phyloP scores from a whole-genome alignment of 1,140 invertebrate genomes.

The Leptopilina boulardi region DNA sequence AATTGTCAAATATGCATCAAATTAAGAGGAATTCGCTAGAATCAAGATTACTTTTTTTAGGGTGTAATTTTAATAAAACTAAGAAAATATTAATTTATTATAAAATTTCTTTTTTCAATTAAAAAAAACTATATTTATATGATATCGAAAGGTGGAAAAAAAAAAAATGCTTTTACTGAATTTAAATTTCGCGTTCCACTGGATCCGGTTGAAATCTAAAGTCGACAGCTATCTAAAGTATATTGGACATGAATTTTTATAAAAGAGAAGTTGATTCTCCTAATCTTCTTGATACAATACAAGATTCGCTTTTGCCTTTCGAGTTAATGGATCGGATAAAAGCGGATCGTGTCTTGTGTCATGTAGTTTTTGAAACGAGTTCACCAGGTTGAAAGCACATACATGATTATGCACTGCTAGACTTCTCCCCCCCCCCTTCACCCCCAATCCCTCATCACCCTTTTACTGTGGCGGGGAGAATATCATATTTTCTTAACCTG shows the following conservation, averaged over 20 bases:
- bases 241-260: slow-evolving; percentile 20
- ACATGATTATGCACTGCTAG: slow-evolving; percentile 34
- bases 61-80: no score
- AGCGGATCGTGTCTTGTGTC: slow-evolving; percentile 21
- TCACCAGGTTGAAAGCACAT: slow-evolving; percentile 19
- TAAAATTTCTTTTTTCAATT: no score
- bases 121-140: no score
- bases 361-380: slow-evolving; percentile 1
- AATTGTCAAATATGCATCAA: no score
- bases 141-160: neutral
- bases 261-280: slow-evolving; percentile 11
- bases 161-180: neutral
- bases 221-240: slow-evolving; percentile 13
- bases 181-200: neutral
- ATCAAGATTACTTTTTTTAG: no score
- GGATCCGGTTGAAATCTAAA: slow-evolving; percentile 30
- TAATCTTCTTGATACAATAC: slow-evolving; percentile 19
- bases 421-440: slow-evolving; percentile 44
- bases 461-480: neutral
- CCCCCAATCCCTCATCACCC: slow-evolving; percentile 54
- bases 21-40: no score
- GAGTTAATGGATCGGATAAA: slow-evolving; percentile 27
- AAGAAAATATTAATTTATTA: no score
- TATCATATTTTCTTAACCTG: slow-evolving; percentile 47
- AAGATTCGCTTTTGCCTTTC: slow-evolving; percentile 27